These are phyloP conservation scores for Mus caroli DNA, from an alignment of 2,797 vertebrate species.

Conservation along the genomic window DNA sequence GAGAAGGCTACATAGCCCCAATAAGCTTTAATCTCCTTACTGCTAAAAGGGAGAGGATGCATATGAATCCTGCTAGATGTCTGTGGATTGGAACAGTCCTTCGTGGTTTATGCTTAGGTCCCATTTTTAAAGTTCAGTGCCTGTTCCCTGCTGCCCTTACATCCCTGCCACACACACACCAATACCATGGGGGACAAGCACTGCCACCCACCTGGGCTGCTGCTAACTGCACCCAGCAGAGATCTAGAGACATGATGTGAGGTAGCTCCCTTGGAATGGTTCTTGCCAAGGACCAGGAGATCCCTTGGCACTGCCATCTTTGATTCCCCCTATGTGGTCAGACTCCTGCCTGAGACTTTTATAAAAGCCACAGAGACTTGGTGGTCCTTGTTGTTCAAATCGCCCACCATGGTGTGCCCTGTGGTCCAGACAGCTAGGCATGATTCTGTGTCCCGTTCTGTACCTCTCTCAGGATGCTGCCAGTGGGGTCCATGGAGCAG, in stretches of 20 bases:
- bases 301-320: not conserved
- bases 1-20: not conserved
- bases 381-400: not conserved
- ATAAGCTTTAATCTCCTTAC: not conserved
- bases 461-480: not conserved
- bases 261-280: not conserved
- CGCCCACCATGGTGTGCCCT: not conserved
- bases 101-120: too few relatives aligned
- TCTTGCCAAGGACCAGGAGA: not conserved
- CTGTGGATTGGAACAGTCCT: not conserved
- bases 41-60: not conserved
- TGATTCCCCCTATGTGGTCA: not conserved
- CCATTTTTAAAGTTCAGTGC: not conserved
- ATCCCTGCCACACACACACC: accelerated
- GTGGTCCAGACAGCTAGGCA: not conserved
- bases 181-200: not conserved
- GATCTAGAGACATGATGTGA: not conserved
- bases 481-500: not conserved
- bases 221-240: not conserved
- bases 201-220: not conserved
- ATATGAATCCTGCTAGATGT: not conserved
- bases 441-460: not conserved
- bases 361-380: not conserved
- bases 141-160: accelerated
- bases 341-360: not conserved